phyloP scores from a whole-genome alignment of 2,113 vertebrate species.

The Poeciliopsis prolifica region DNA sequence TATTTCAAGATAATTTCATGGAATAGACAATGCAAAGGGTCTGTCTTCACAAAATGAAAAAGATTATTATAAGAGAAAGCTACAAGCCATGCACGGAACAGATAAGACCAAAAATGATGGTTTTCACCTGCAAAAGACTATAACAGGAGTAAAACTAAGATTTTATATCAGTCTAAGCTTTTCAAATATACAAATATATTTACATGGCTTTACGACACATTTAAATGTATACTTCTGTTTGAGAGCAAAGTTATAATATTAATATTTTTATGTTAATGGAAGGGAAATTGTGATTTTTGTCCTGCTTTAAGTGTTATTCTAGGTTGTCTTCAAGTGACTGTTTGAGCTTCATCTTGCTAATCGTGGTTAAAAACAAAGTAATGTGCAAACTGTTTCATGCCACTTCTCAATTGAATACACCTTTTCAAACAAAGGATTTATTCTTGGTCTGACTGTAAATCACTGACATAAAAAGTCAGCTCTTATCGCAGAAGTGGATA shows the following conservation, averaged over 20 bases:
- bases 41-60: not conserved
- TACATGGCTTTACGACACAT: too few relatives aligned
- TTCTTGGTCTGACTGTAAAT: not conserved
- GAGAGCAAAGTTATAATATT: too few relatives aligned
- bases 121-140: not conserved
- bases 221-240: too few relatives aligned
- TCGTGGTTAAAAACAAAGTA: not conserved
- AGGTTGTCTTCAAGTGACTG: too few relatives aligned
- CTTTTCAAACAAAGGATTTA: not conserved
- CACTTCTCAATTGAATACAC: slow-evolving; percentile 13
- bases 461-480: not conserved
- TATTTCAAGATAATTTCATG: not conserved
- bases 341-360: too few relatives aligned
- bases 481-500: slow-evolving; percentile 18
- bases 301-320: too few relatives aligned
- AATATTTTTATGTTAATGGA: too few relatives aligned
- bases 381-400: not conserved
- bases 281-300: too few relatives aligned
- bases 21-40: not conserved
- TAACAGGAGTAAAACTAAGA: not conserved
- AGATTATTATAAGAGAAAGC: not conserved
- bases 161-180: not conserved
- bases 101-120: not conserved
- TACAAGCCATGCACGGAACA: not conserved
- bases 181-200: not conserved